Conservation (phyloP, 2,797 vertebrate species). For the Alectoris magna region DNA sequence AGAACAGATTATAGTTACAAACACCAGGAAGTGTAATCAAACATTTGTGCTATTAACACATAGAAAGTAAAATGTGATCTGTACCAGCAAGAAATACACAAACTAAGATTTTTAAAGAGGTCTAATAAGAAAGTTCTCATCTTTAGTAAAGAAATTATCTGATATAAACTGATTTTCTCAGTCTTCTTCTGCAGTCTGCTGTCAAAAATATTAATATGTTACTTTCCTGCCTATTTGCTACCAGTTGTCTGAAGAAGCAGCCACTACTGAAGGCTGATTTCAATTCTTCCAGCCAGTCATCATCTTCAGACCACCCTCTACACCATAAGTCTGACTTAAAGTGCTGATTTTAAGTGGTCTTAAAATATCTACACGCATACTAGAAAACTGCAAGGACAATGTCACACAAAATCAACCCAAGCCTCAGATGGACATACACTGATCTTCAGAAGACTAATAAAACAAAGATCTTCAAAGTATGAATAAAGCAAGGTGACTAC, state of each 20-base stretch:
- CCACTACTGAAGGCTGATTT: not conserved
- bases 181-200: not conserved
- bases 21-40: not conserved
- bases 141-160: not conserved
- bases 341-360: not conserved
- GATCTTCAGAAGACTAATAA: not conserved
- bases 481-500: not conserved
- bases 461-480: not conserved
- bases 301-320: not conserved
- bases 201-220: not conserved
- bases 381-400: not conserved
- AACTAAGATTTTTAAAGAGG: not conserved
- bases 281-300: not conserved
- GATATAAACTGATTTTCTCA: not conserved
- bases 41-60: not conserved
- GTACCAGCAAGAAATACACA: not conserved
- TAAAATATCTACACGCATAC: not conserved
- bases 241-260: not conserved
- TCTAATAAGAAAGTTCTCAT: not conserved
- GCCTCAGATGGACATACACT: not conserved
- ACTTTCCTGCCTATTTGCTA: not conserved
- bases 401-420: not conserved
- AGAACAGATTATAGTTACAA: not conserved
- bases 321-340: not conserved
- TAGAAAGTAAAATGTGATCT: not conserved